These are phyloP conservation scores for Eleutherodactylus coqui DNA, from an alignment of 2,797 vertebrate species.

Conservation along the genomic window DNA sequence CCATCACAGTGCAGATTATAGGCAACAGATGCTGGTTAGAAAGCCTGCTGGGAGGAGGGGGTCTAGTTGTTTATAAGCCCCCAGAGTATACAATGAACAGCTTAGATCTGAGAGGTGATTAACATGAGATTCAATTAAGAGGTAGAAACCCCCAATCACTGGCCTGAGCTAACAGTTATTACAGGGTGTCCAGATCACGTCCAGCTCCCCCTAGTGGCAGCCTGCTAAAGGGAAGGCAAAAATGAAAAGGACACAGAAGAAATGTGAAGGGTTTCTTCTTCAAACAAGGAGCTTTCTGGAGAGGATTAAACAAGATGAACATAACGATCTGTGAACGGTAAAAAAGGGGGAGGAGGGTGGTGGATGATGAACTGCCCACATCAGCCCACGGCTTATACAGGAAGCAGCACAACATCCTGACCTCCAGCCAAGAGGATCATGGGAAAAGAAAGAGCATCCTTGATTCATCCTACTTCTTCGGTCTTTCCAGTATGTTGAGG, in stretches of 20 bases:
- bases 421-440: neutral
- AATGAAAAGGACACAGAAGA: no score
- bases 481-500: conserved; percentile 95
- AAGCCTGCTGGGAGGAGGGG: conserved; percentile 71
- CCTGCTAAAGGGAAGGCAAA: no score
- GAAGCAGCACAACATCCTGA: no score
- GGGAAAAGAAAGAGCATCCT: neutral
- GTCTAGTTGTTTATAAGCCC: conserved; percentile 67
- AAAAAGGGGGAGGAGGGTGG: no score
- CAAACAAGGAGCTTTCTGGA: no score
- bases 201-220: no score
- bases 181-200: neutral
- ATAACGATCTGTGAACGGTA: no score
- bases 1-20: conserved; percentile 90
- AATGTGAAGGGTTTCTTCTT: no score
- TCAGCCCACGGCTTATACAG: no score
- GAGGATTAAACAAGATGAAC: no score
- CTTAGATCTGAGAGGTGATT: conserved; percentile 75
- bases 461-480: conserved; percentile 85
- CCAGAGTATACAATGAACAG: conserved; percentile 71
- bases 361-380: no score
- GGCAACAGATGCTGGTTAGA: conserved; percentile 84
- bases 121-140: conserved; percentile 74
- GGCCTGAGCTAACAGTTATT: neutral
- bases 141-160: conserved; percentile 48